A percentile compares a stretch with the other conserved stretches of the same genome.
Conservation (phyloP, 2,888 invertebrate species). For the Microplitis manilae region DNA sequence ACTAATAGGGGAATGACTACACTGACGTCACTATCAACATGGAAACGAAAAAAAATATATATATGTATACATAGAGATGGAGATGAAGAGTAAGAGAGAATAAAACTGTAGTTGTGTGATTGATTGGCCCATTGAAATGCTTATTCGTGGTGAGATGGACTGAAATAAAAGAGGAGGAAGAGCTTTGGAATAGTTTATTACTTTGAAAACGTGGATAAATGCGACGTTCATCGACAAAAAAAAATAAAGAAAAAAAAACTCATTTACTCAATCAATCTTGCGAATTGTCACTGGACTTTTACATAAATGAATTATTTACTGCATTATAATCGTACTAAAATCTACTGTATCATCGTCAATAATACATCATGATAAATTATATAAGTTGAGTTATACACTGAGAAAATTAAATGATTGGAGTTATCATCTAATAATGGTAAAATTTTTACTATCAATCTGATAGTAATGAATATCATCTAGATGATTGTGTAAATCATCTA, state of each 20-base stretch:
- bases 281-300: conserved; percentile 33
- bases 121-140: conserved; percentile 70
- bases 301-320: conserved; percentile 33
- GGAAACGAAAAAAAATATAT: conserved; percentile 13
- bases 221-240: neutral
- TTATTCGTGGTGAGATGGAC: conserved; percentile 59
- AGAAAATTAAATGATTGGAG: too few relatives aligned
- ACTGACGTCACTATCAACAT: conserved; percentile 63
- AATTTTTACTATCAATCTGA: too few relatives aligned
- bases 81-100: conserved; percentile 53
- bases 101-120: conserved; percentile 58
- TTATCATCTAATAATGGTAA: too few relatives aligned
- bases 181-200: conserved; percentile 55
- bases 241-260: conserved; percentile 6
- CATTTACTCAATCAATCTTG: conserved; percentile 34
- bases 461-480: too few relatives aligned
- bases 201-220: conserved; percentile 32
- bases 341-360: conserved; percentile 28
- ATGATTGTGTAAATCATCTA: too few relatives aligned
- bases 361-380: conserved; percentile 4
- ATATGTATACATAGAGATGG: neutral
- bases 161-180: conserved; percentile 49
- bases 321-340: conserved; percentile 19
- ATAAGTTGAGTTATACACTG: too few relatives aligned
- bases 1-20: conserved; percentile 66